phyloP scores from a whole-genome alignment of 2,888 invertebrate genomes.

The Drosophila barbarae region DNA sequence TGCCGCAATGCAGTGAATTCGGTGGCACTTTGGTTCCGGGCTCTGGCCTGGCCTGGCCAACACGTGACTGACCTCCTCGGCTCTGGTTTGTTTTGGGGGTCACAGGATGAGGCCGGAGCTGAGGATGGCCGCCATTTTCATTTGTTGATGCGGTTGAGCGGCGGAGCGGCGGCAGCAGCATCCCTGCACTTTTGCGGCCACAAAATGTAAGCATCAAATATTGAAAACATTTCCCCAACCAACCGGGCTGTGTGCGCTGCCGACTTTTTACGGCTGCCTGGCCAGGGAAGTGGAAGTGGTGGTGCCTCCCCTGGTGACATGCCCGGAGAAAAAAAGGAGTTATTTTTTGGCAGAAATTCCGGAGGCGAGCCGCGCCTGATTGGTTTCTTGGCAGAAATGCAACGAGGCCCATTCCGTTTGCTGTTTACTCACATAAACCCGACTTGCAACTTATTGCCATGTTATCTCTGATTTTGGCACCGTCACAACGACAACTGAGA shows the following conservation, averaged over 20 bases:
- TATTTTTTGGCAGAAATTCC: constrained; percentile 11
- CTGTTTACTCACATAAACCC: constrained; percentile 35
- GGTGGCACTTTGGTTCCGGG: constrained; percentile 24
- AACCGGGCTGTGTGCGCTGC: constrained; percentile 17
- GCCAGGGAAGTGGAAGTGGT: constrained; percentile 2
- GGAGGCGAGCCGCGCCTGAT: constrained; percentile 43
- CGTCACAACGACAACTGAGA: constrained; percentile 34
- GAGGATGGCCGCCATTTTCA: constrained; percentile 40
- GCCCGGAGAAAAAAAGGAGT: constrained; percentile 8
- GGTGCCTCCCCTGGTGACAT: constrained; percentile 12
- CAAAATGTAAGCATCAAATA: constrained; percentile 64
- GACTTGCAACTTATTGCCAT: constrained; percentile 48
- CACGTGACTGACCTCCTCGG: constrained; percentile 64
- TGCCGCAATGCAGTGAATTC: constrained; percentile 75
- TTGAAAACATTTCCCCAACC: constrained; percentile 53
- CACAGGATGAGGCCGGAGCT: not conserved
- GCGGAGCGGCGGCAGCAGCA: constrained; percentile 41
- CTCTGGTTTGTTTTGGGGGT: constrained; percentile 9
- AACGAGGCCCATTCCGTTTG: constrained; percentile 17
- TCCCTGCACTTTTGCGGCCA: constrained; percentile 67
- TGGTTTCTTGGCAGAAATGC: constrained; percentile 57
- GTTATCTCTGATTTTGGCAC: constrained; percentile 49
- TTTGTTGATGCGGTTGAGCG: constrained; percentile 60
- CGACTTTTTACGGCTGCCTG: constrained; percentile 44
- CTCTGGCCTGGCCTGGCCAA: constrained; percentile 41